Evolutionary conservation across 2,888 invertebrate genomes (phyloP).

Genomic region (Acanthococcus lagerstroemiae): DNA sequence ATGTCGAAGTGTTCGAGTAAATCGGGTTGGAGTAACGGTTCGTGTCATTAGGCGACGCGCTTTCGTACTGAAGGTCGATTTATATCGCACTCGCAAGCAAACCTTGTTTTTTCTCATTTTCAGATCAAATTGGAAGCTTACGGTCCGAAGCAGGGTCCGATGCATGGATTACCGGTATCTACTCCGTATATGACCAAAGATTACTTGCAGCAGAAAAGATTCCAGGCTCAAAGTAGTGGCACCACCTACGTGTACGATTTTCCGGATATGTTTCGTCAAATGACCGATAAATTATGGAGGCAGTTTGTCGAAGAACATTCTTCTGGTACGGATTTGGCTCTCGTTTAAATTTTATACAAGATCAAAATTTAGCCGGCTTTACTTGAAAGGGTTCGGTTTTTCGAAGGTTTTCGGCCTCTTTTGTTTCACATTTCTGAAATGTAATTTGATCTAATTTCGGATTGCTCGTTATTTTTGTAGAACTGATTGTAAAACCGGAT

Average conservation of each 20-base stretch:
- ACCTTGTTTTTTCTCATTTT: too few species aligned
- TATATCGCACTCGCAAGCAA: too few species aligned
- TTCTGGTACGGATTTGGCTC: conserved; percentile 39
- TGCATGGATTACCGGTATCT: conserved; percentile 86
- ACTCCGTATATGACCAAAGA: conserved; percentile 96
- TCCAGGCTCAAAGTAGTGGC: conserved; percentile 80
- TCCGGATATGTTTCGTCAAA: conserved; percentile 96
- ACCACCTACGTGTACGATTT: conserved; percentile 94
- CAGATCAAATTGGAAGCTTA: conserved; percentile 88
- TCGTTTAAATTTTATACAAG: too few species aligned
- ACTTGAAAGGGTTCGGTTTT: too few species aligned
- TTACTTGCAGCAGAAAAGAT: conserved; percentile 90
- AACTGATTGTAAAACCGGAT: conserved; percentile 53
- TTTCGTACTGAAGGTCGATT: too few species aligned
- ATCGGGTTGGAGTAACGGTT: too few species aligned
- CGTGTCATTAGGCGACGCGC: too few species aligned
- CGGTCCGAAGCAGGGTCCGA: conserved; percentile 74
- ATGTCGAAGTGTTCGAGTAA: too few species aligned
- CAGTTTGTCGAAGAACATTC: conserved; percentile 65
- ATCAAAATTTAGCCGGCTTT: too few species aligned
- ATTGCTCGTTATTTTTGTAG: conserved; percentile 41
- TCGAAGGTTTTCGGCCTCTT: too few species aligned
- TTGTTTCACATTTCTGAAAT: too few species aligned
- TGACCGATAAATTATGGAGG: conserved; percentile 74
- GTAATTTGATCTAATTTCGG: conserved; percentile 3